Base-by-base conservation (phyloP, 2,888 invertebrate species). In the Mythimna albipuncta region DNA sequence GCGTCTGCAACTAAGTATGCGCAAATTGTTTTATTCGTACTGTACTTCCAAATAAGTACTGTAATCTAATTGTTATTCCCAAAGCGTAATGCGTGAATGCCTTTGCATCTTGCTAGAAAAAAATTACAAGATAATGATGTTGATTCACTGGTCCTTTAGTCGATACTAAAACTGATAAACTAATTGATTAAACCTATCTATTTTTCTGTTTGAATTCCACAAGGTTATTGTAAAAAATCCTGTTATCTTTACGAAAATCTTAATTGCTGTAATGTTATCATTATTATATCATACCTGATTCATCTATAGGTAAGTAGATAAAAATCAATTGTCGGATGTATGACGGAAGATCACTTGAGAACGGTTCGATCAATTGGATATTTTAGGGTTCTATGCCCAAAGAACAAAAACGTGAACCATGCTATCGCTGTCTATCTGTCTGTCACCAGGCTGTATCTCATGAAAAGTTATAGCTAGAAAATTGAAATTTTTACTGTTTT, bases 11-110 rank as follows among this genome's bases (percentile, higher is more conserved):
- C 58, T 62, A 80, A 54, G 68, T 62, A 75, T 81, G 81, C 55
- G 50, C 64, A 81, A 64, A 81, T 81, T 55, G 77, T 77, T 81
- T 68, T 35, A 81, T 44, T 68, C 50, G 61, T 75, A 81, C 67
- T 61, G 59, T 64, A 78, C 61, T 68, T 64, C 76, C 61, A 81
- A 77, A 81, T 81, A 77, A 41, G 77, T 81, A 81, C 77, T 75
- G 81, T 64, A 78, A 69, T 81, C 77, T 75, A 68, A 68, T 76
- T 81, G 76, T 58, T 19, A 78, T 78, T 81, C 81, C 26, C 57
- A 64, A 64, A 41, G 61, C 69, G 59, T 69, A 81, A 47, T 44
- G 68, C 54, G 67, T 35, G 81, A 21, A 77, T 57, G 75, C 21
- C 59, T 75, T 78, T 41, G 62, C 62, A 77, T 63, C 64, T 63